phyloP scores from a whole-genome alignment of 23 tunicate species.

The Halocynthia roretzi region DNA sequence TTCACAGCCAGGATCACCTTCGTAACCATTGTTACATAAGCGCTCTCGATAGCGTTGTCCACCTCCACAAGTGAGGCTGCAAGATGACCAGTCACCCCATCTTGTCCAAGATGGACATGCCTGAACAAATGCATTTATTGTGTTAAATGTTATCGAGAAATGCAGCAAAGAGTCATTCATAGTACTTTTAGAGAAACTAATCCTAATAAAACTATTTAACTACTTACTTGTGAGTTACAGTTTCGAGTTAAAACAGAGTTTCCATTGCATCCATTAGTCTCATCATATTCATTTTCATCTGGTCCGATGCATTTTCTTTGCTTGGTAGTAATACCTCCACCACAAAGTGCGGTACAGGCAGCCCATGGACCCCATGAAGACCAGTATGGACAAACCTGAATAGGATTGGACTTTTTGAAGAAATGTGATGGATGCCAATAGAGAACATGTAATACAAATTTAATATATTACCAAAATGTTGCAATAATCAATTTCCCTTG shows the following conservation, averaged over 20 bases:
- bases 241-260: background rate
- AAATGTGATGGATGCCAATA: too few relatives aligned
- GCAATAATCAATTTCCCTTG: slow-evolving; percentile 11
- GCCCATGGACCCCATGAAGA: slow-evolving; percentile 45
- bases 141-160: background rate
- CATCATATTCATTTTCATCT: slow-evolving; percentile 9
- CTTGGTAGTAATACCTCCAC: slow-evolving; percentile 32
- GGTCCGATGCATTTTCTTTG: slow-evolving; percentile 48
- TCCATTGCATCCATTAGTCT: slow-evolving; percentile 15
- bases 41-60: slow-evolving; percentile 26
- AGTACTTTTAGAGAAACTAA: background rate
- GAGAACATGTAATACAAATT: too few relatives aligned
- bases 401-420: background rate
- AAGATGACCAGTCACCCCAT: slow-evolving; percentile 19
- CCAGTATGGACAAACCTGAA: slow-evolving; percentile 61
- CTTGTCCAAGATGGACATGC: slow-evolving; percentile 21
- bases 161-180: background rate
- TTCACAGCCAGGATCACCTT: slow-evolving; percentile 30
- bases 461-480: too few relatives aligned
- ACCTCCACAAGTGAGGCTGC: slow-evolving; percentile 19
- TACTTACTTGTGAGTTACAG: slow-evolving; percentile 16
- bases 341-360: slow-evolving; percentile 32
- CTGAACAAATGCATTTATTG: slow-evolving; percentile 8
- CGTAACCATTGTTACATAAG: slow-evolving; percentile 15
- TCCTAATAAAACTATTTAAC: background rate